These are phyloP conservation scores for Eublepharis macularius DNA, from an alignment of 2,113 vertebrate species.

Conservation along the genomic window DNA sequence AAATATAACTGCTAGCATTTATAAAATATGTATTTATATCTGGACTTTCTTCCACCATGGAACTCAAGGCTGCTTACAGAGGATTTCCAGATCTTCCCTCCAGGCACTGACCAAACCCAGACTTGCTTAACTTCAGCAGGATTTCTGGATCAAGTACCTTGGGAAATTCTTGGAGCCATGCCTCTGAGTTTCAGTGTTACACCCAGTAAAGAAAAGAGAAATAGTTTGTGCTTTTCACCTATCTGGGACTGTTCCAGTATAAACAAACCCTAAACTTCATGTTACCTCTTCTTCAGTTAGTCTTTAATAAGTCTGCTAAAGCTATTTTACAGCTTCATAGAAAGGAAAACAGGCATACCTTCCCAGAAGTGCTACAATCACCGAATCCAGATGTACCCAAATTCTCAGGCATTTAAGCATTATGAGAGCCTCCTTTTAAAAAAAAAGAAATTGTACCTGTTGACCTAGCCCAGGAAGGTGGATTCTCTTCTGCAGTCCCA, in stretches of 20 bases:
- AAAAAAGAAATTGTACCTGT: constrained; percentile 41
- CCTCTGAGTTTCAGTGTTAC: background rate
- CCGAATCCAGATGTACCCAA: background rate
- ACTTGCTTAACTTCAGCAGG: no score
- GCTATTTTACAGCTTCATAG: background rate
- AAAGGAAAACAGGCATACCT: rapidly evolving
- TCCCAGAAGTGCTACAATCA: background rate
- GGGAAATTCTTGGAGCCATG: background rate
- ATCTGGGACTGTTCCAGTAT: background rate
- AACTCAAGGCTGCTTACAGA: no score
- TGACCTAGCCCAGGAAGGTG: constrained; percentile 76
- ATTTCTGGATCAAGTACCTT: no score
- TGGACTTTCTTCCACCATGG: no score
- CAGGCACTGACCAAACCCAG: no score
- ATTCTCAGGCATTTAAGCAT: background rate
- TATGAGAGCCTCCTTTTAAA: background rate
- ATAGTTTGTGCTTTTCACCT: background rate
- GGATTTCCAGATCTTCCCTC: no score
- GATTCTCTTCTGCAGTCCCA: constrained; percentile 88
- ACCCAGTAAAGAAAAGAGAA: background rate
- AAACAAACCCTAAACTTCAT: background rate
- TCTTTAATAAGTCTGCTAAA: background rate
- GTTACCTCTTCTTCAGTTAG: background rate
- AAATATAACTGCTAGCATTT: background rate
- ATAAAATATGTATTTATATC: background rate